Evolutionary conservation across 1,140 invertebrate genomes (phyloP).

Genomic region (Cepaea nemoralis): DNA sequence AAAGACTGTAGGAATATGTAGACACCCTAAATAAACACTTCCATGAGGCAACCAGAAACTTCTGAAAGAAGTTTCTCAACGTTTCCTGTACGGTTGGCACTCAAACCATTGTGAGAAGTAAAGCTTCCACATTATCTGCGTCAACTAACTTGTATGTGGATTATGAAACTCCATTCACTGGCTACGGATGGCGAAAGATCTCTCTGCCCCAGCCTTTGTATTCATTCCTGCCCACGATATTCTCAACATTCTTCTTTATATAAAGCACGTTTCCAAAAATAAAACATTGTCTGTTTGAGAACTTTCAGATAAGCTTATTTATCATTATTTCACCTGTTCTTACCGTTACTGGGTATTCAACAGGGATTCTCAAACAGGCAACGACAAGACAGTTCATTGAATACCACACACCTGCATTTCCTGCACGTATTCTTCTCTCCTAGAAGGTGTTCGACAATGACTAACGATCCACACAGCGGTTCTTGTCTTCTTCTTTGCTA

Average conservation of each 20-base stretch:
- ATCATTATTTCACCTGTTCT: not conserved
- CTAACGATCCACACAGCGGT: slow-evolving; percentile 72
- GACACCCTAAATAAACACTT: too few species aligned
- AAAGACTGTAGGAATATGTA: too few species aligned
- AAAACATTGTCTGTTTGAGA: not conserved
- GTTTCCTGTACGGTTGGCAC: too few species aligned
- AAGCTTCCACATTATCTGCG: too few species aligned
- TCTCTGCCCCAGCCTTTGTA: not conserved
- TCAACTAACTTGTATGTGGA: too few species aligned
- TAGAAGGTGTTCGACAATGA: slow-evolving; percentile 76
- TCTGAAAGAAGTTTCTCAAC: too few species aligned
- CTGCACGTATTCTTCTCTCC: slow-evolving; percentile 74
- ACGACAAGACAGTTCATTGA: not conserved
- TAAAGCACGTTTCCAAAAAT: not conserved
- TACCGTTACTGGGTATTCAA: not conserved
- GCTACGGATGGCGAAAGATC: too few species aligned
- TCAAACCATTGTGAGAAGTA: too few species aligned
- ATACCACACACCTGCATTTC: slow-evolving; percentile 53
- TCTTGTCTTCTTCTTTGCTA: slow-evolving; percentile 67
- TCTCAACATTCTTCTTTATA: too few species aligned
- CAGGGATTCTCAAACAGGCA: not conserved
- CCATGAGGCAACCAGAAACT: too few species aligned
- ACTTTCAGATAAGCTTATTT: not conserved
- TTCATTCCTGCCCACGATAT: too few species aligned
- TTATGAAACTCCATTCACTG: too few species aligned